Percentiles rank a stretch among this genome's conserved stretches.
Evolutionary conservation across 2,888 invertebrate genomes (phyloP).

Genomic region (Merodon equestris): DNA sequence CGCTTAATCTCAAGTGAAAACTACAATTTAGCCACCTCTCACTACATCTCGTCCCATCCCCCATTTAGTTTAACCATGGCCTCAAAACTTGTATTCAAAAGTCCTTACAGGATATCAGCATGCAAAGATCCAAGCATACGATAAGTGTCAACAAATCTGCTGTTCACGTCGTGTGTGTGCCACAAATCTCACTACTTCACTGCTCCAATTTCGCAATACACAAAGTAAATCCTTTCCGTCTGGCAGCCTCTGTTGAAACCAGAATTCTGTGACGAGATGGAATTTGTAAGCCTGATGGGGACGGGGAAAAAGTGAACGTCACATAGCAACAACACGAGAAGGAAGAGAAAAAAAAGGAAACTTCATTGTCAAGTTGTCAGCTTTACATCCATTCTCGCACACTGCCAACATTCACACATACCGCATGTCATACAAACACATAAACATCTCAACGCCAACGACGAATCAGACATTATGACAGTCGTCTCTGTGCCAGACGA

Average conservation of each 20-base stretch:
- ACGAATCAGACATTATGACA: slow-evolving; percentile 68
- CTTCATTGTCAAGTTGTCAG: slow-evolving; percentile 63
- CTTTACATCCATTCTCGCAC: slow-evolving; percentile 58
- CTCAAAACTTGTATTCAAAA: slow-evolving; percentile 50
- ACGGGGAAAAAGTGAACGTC: too few species aligned
- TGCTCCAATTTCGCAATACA: slow-evolving; percentile 57
- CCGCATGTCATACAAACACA: slow-evolving; percentile 37
- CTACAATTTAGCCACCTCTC: too few species aligned
- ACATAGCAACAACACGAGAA: neutral
- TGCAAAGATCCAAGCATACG: neutral
- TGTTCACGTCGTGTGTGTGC: slow-evolving; percentile 35
- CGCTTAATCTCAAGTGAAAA: too few species aligned
- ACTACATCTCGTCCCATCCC: too few species aligned
- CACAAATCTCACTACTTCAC: slow-evolving; percentile 57
- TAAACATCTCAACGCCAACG: slow-evolving; percentile 45
- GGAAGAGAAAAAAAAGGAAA: slow-evolving; percentile 9
- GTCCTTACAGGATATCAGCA: slow-evolving; percentile 42
- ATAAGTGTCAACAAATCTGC: neutral
- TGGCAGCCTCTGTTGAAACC: slow-evolving; percentile 37
- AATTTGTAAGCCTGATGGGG: slow-evolving; percentile 27
- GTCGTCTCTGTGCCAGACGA: slow-evolving; percentile 66
- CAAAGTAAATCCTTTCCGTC: slow-evolving; percentile 58
- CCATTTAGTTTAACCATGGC: too few species aligned
- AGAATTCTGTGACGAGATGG: slow-evolving; percentile 10
- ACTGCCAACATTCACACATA: slow-evolving; percentile 7